Percentiles rank a stretch among this genome's conserved stretches.
phyloP scores from a whole-genome alignment of 2,113 vertebrate genomes.

The Channa maculata region DNA sequence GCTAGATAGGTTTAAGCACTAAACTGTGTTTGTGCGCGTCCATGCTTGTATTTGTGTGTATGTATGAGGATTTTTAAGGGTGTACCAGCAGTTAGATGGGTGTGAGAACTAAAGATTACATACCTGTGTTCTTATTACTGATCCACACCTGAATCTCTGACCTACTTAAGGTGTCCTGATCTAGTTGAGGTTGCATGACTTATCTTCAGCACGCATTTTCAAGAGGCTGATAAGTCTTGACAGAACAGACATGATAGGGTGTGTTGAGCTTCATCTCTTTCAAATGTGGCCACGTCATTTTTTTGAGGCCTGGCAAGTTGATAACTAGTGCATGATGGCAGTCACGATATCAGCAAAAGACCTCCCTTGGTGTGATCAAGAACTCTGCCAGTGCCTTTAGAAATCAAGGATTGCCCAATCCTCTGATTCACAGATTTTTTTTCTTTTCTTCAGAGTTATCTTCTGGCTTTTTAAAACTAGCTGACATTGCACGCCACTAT shows the following conservation, averaged over 20 bases:
- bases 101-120: slow-evolving; percentile 71
- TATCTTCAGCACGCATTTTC: slow-evolving; percentile 3
- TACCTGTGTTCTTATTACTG: slow-evolving; percentile 63
- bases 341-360: slow-evolving; percentile 19
- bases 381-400: slow-evolving; percentile 9
- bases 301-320: neutral
- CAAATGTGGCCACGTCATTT: slow-evolving; percentile 13
- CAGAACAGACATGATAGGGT: slow-evolving; percentile 19
- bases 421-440: neutral
- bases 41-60: slow-evolving; percentile 48
- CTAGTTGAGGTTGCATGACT: slow-evolving; percentile 6
- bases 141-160: slow-evolving; percentile 73
- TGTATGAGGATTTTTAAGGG: slow-evolving; percentile 51
- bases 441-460: neutral
- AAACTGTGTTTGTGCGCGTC: slow-evolving; percentile 51
- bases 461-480: neutral
- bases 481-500: neutral
- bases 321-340: neutral
- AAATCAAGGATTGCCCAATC: slow-evolving; percentile 17
- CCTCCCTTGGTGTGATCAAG: slow-evolving; percentile 10
- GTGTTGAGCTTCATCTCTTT: slow-evolving; percentile 28
- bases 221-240: slow-evolving; percentile 42
- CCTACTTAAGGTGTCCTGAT: slow-evolving; percentile 54
- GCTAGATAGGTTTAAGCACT: slow-evolving; percentile 48
- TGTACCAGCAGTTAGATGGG: slow-evolving; percentile 72